These are phyloP conservation scores for Cariama cristata DNA, from an alignment of 2,113 vertebrate genomes.

Conservation along the genomic window DNA sequence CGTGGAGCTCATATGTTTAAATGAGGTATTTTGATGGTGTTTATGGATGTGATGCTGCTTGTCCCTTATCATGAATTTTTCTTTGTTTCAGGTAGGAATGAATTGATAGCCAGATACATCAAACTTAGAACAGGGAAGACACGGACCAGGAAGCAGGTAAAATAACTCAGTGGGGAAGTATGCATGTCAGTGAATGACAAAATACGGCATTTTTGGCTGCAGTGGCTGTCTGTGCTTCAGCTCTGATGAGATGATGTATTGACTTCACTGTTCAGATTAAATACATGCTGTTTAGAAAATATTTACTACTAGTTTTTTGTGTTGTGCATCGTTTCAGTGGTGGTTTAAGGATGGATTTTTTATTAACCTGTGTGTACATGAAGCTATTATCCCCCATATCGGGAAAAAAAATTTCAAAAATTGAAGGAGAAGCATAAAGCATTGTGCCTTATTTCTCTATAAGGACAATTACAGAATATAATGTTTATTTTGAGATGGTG, in stretches of 20 bases:
- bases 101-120: conserved; percentile 99
- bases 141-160: conserved; percentile 99
- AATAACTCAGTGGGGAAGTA: conserved; percentile 56
- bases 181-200: conserved; percentile 75
- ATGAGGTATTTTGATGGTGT: background rate
- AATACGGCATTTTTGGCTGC: conserved; percentile 73
- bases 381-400: background rate
- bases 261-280: conserved; percentile 58
- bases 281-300: conserved; percentile 14
- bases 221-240: conserved; percentile 79
- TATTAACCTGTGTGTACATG: background rate
- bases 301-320: background rate
- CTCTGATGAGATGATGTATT: conserved; percentile 66
- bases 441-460: background rate
- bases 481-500: conserved; percentile 10
- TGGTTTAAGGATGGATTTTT: conserved; percentile 14
- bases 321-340: conserved; percentile 62
- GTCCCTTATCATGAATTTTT: conserved; percentile 68
- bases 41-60: background rate
- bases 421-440: background rate
- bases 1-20: background rate
- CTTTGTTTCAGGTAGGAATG: conserved; percentile 94
- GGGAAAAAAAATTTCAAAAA: background rate
- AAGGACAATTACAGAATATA: background rate
- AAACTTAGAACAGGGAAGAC: conserved; percentile 99